Base-by-base conservation (phyloP, 2,888 invertebrate genomes). In the Heliconius ismenius region DNA sequence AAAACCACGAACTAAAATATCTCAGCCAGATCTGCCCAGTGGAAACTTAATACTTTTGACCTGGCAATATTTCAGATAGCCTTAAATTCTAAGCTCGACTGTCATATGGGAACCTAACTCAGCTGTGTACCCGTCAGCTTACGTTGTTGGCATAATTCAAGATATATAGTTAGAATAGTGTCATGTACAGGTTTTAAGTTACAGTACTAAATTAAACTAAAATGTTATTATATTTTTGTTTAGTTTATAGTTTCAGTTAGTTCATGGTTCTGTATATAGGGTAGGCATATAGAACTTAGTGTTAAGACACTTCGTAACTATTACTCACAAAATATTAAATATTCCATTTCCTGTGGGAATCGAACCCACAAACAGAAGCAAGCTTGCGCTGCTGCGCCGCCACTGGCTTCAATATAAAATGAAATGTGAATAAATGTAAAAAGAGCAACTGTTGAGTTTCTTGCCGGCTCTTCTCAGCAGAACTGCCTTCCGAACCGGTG, bases 71-170 rank as follows among this genome's bases (percentile, higher is more conserved):
- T 69, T 69, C 32, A 69, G 69, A 54, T 54, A 54, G 69, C 54
- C 28, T 69, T 54, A 69, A 54, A 54, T 54, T 69, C 69, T 73
- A 73, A 73, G 72, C 72, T 58, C 24, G 60, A 73, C 72, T 73
- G 72, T 73, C 72, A 73, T 73, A 73, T 73, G 72, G 72, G 72
- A 60, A 62, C 62, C 72, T 73, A 73, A 73, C 72, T 69, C 69
- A 69, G 72, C 39, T 73, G 72, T 39, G 72, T 60, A 43, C 62
- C 39, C 72, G 62, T 73, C 72, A 73, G 72, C 72, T 73, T 73
- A 73, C 62, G 36, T 62, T 60, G 60, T 73, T 73, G 72, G 72
- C 72, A 73, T 73, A 73, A 73, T 73, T 73, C 72, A 73, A 73
- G 72, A 73, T 39, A 36, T 39, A 73, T 62, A 73, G 72, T 39